Conservation (phyloP, 2,888 invertebrate genomes). For the Rhamnusium bicolor region DNA sequence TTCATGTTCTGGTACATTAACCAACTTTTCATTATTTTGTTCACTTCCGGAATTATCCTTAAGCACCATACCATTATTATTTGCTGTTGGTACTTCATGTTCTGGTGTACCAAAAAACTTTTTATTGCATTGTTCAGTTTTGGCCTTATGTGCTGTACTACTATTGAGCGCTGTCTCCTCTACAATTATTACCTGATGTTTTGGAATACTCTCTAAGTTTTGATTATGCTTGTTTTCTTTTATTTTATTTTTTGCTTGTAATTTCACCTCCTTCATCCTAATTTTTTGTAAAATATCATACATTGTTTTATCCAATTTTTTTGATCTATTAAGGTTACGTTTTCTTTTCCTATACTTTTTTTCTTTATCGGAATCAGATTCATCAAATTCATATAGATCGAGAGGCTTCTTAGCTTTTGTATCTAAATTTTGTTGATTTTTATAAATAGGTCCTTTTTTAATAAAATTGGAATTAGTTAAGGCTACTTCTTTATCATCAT, state of each 20-base stretch:
- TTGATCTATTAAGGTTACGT: conserved; percentile 8
- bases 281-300: not conserved
- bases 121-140: not conserved
- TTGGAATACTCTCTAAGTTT: not conserved
- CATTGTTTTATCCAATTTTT: conserved; percentile 28
- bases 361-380: conserved; percentile 24
- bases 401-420: conserved; percentile 8
- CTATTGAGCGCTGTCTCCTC: not conserved
- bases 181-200: not conserved
- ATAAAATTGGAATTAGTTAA: not conserved
- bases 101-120: not conserved
- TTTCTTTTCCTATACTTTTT: conserved; percentile 14
- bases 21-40: not conserved
- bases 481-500: not conserved
- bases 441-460: conserved; percentile 42
- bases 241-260: conserved; percentile 4
- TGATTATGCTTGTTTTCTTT: not conserved
- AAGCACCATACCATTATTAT: not conserved
- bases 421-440: conserved; percentile 9
- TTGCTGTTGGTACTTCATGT: not conserved
- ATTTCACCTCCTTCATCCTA: conserved; percentile 17
- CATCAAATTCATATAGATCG: conserved; percentile 43
- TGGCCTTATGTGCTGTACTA: not conserved
- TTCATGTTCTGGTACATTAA: not conserved
- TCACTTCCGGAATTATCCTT: not conserved